Conservation (phyloP, 2,888 invertebrate species). For the Athalia cordata region DNA sequence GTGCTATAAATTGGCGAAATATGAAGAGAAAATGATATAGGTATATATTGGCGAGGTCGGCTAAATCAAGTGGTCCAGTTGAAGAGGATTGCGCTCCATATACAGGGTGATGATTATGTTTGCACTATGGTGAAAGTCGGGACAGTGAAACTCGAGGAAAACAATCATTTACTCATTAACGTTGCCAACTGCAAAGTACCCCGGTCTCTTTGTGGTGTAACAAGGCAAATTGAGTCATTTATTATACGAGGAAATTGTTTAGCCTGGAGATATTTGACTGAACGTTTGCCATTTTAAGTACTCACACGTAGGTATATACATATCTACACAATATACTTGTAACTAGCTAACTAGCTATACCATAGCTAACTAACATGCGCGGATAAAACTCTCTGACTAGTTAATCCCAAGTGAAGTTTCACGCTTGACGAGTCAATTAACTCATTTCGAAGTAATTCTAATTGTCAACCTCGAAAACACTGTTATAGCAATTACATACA, state of each 20-base stretch:
- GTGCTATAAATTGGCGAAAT: too few species aligned
- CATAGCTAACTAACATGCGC: too few species aligned
- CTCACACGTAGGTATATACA: neutral
- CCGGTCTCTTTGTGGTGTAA: neutral
- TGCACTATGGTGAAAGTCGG: too few species aligned
- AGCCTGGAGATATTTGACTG: neutral
- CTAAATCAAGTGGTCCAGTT: too few species aligned
- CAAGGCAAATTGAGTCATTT: slow-evolving; percentile 8
- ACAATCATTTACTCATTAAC: slow-evolving; percentile 17
- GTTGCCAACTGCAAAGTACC: neutral
- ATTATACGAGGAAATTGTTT: neutral
- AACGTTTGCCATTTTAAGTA: too few species aligned
- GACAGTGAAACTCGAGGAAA: neutral
- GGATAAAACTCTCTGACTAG: slow-evolving; percentile 22
- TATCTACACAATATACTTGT: too few species aligned
- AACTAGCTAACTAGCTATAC: too few species aligned
- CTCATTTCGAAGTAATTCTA: slow-evolving; percentile 35
- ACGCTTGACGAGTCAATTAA: slow-evolving; percentile 38
- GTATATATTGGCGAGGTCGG: too few species aligned
- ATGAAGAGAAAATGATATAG: too few species aligned
- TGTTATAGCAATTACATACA: too few species aligned
- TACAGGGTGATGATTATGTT: too few species aligned
- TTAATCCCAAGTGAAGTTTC: slow-evolving; percentile 37
- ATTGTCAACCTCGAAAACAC: slow-evolving; percentile 21
- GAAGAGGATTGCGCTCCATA: too few species aligned